Conservation (phyloP, 1,140 invertebrate genomes). For the Lepidurus arcticus region DNA sequence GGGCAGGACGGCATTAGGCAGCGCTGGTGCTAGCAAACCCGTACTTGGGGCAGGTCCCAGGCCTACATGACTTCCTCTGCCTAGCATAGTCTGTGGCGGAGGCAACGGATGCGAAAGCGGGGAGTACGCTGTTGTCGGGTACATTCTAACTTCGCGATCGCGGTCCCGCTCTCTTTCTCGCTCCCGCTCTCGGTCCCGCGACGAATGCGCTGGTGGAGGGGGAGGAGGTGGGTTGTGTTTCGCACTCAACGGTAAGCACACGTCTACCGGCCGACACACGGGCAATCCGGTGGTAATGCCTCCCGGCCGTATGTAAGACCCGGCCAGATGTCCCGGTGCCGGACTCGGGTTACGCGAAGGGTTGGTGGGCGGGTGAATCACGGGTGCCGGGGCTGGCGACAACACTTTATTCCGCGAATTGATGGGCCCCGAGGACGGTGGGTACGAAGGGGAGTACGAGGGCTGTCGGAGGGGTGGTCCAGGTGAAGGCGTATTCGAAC, state of each 20-base stretch:
- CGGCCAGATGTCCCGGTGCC: slow-evolving; percentile 69
- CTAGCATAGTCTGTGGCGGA: not conserved
- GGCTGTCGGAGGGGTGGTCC: slow-evolving; percentile 45
- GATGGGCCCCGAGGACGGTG: slow-evolving; percentile 41
- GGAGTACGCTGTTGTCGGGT: not conserved
- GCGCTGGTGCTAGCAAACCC: not conserved
- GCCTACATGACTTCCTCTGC: not conserved
- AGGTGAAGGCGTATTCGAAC: slow-evolving; percentile 39
- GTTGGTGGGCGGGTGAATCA: slow-evolving; percentile 42
- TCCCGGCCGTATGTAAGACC: slow-evolving; percentile 56
- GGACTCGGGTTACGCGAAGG: slow-evolving; percentile 50
- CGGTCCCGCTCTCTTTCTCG: slow-evolving; percentile 28
- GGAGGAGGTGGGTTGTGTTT: slow-evolving; percentile 52
- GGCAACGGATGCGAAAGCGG: slow-evolving; percentile 27
- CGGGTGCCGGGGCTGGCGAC: slow-evolving; percentile 41
- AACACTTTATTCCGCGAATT: not conserved
- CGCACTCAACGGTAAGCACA: slow-evolving; percentile 56
- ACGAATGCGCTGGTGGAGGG: slow-evolving; percentile 47
- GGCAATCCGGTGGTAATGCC: slow-evolving; percentile 57
- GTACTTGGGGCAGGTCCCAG: not conserved
- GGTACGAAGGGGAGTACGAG: slow-evolving; percentile 40
- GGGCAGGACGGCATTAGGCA: not conserved
- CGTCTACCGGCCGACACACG: slow-evolving; percentile 47
- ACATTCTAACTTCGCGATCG: slow-evolving; percentile 22
- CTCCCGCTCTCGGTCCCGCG: slow-evolving; percentile 22